phyloP scores from a whole-genome alignment of 1,140 invertebrate species.

The Apocrypta bakeri region DNA sequence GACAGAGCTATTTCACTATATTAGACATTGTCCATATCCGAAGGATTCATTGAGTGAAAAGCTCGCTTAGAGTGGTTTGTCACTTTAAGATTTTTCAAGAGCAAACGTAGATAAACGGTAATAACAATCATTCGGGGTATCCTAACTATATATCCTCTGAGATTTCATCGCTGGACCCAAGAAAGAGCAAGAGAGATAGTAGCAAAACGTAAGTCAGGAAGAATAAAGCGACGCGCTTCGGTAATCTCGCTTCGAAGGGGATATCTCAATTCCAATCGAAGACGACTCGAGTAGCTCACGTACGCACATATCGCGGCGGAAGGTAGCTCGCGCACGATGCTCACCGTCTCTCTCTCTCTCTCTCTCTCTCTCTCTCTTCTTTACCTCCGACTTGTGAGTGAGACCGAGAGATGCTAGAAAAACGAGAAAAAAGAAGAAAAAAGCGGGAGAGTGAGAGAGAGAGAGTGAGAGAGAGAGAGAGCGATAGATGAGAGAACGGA shows the following conservation, averaged over 20 bases:
- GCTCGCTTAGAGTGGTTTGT: too few species aligned
- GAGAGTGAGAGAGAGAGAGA: conserved; percentile 35
- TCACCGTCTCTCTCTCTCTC: too few species aligned
- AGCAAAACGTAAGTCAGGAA: not conserved
- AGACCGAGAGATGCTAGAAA: not conserved
- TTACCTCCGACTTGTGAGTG: not conserved
- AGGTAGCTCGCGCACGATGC: not conserved
- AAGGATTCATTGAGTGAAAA: too few species aligned
- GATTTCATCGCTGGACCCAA: not conserved
- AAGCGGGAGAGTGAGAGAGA: conserved; percentile 28
- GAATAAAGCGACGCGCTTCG: not conserved
- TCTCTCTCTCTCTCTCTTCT: too few species aligned
- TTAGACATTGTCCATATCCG: too few species aligned
- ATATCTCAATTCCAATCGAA: conserved; percentile 25
- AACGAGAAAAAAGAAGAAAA: not conserved
- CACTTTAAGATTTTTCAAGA: too few species aligned
- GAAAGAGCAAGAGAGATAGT: not conserved
- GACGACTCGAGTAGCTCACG: not conserved
- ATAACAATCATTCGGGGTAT: conserved; percentile 8
- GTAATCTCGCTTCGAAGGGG: conserved; percentile 15
- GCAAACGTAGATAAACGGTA: too few species aligned
- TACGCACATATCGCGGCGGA: conserved; percentile 5
- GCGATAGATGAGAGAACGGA: conserved; percentile 51
- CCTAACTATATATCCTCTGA: not conserved
- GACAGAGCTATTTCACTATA: too few species aligned